Conservation (phyloP, 2,888 invertebrate species). For the Trachelus tabidus region DNA sequence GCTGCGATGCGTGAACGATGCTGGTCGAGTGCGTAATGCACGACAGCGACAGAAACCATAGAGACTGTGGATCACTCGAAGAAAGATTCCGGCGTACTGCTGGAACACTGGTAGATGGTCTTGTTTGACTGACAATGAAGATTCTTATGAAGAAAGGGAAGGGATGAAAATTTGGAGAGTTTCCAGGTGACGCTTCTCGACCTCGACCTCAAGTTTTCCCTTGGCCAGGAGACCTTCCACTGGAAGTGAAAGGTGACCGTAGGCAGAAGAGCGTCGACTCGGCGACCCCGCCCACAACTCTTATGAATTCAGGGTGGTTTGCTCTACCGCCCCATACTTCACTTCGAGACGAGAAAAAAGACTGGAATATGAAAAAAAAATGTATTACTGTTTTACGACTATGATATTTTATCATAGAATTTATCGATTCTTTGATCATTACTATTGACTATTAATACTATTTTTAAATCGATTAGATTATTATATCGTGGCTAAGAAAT, state of each 20-base stretch:
- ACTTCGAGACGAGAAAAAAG: neutral
- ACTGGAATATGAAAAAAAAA: neutral
- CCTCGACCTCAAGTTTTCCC: neutral
- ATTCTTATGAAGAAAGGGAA: neutral
- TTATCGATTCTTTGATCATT: neutral
- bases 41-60: neutral
- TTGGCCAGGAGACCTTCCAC: neutral
- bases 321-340: neutral
- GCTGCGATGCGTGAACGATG: neutral
- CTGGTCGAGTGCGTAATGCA: neutral
- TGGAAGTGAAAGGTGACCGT: neutral
- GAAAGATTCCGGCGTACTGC: neutral
- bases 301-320: neutral
- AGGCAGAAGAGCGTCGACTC: neutral
- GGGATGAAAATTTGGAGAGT: neutral
- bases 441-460: neutral
- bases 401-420: neutral
- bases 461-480: neutral
- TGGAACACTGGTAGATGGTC: neutral
- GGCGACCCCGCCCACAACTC: neutral
- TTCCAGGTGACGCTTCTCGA: neutral
- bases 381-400: neutral
- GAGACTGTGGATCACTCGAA: neutral
- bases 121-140: neutral
- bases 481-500: neutral